Percentiles rank a stretch among this genome's conserved stretches.
Conservation (phyloP, 2,113 vertebrate genomes). For the Cephalopholis sonnerati region DNA sequence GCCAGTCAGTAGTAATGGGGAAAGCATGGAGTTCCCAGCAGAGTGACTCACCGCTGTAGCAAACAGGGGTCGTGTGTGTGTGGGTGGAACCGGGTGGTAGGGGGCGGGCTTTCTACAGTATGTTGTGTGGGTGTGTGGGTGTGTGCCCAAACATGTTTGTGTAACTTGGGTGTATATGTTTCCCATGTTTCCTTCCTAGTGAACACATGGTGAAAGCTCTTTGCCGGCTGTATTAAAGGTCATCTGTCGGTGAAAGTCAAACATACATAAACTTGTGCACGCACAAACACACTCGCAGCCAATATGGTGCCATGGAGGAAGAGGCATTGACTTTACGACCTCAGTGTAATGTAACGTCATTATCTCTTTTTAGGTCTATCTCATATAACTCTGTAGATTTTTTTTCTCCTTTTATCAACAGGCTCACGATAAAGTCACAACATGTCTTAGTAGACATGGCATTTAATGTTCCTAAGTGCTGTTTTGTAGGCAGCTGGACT, state of each 20-base stretch:
- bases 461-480: too few species aligned
- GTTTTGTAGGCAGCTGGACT: too few species aligned
- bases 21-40: constrained; percentile 81
- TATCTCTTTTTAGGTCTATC: background rate
- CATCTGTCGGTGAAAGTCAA: constrained; percentile 44
- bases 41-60: constrained; percentile 70
- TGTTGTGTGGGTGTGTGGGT: constrained; percentile 7
- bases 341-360: background rate
- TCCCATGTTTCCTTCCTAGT: constrained; percentile 61
- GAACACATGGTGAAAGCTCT: constrained; percentile 35
- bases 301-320: background rate
- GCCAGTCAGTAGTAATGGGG: constrained; percentile 66
- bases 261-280: background rate
- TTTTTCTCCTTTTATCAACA: background rate
- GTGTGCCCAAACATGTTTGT: constrained; percentile 52
- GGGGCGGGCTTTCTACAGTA: constrained; percentile 15
- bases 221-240: constrained; percentile 44
- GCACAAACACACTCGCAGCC: background rate
- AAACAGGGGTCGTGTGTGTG: constrained; percentile 49
- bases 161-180: constrained; percentile 43
- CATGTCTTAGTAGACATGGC: background rate
- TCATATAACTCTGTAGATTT: background rate
- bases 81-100: constrained; percentile 13
- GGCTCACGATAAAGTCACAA: background rate
- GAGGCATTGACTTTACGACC: background rate